Conservation (phyloP, 2,797 vertebrate genomes). For the Brachyalestes nurse region DNA sequence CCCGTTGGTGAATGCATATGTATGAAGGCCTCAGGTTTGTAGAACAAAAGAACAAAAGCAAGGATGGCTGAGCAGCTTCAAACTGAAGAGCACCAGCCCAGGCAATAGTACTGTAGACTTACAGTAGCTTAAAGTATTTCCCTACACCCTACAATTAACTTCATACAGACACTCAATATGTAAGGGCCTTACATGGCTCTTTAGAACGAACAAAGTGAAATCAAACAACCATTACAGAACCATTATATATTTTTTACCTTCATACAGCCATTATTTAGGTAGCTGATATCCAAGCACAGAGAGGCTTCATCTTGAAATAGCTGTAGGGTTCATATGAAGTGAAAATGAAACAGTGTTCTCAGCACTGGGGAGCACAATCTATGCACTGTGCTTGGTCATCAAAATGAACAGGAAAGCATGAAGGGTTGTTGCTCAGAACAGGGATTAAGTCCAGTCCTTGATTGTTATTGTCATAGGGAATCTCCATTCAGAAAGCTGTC, state of each 20-base stretch:
- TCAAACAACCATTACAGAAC: background rate
- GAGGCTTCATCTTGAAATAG: background rate
- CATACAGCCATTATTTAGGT: background rate
- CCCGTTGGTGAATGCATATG: background rate
- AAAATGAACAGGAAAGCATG: background rate
- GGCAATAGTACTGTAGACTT: background rate
- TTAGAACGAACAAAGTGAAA: background rate
- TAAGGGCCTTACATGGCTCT: background rate
- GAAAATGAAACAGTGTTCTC: background rate
- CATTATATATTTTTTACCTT: background rate
- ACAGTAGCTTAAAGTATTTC: background rate
- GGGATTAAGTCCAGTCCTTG: too few species aligned
- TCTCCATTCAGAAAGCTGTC: too few species aligned
- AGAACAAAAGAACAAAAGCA: constrained; percentile 29
- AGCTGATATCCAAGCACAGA: background rate
- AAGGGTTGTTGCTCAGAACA: background rate
- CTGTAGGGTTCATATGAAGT: background rate
- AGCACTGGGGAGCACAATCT: background rate
- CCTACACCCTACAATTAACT: constrained; percentile 11
- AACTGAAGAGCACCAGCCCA: background rate
- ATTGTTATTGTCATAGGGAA: too few species aligned
- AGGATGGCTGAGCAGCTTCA: background rate
- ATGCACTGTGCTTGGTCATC: background rate
- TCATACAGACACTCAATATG: background rate
- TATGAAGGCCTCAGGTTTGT: background rate